Evolutionary conservation across 2,113 vertebrate genomes (phyloP), one percentile per base, ranked within the genome.

Genomic region (Addax nasomaculatus): DNA sequence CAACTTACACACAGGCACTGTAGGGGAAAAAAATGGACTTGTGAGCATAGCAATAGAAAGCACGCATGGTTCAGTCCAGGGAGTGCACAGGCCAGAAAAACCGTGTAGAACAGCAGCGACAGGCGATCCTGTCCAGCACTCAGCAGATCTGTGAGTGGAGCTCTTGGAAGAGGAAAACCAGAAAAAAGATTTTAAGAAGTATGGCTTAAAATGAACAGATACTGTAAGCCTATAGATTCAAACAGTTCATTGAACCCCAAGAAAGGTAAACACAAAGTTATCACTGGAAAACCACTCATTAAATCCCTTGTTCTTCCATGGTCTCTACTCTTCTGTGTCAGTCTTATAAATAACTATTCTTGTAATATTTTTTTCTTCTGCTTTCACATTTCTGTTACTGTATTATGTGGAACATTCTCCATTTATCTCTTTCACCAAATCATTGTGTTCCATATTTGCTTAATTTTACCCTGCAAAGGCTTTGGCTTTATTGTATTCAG

Each of bases 401-500:
- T 43, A 12, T 67, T 47, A 29, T 2, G 23, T 53, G n/a, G 51
- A 53, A 43, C 17, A 27, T 7, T 84, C 12, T 85, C 51, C 78
- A n/a, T 78, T 60, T 80, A 25, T 33, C 5, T 86, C 21, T 43
- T 45, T 84, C 12, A 6, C 30, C 43, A 78, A 36, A 29, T 85
- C 62, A 10, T 2, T 51, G 85, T 58, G 51, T 84, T 89, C 49
- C 49, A n/a, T 21, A 30, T 84, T 92, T 94, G n/a, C 62, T 87
- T 90, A 25, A 88, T n/a, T 47, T 29, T 13, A 47, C 27, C 11
- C 29, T 4, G 15, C 27, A 29, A 43, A 70, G 78, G 6, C 78
- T 33, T 90, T 57, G 51, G 30, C 47, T 84, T 70, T 86, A 49
- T 87, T 84, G 6, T 79, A 43, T 92, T 85, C 85, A 51, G 53